A percentile compares a stretch with the other conserved stretches of the same genome.
phyloP scores from a whole-genome alignment of 2,888 invertebrate species.

The Autographa pulchrina region DNA sequence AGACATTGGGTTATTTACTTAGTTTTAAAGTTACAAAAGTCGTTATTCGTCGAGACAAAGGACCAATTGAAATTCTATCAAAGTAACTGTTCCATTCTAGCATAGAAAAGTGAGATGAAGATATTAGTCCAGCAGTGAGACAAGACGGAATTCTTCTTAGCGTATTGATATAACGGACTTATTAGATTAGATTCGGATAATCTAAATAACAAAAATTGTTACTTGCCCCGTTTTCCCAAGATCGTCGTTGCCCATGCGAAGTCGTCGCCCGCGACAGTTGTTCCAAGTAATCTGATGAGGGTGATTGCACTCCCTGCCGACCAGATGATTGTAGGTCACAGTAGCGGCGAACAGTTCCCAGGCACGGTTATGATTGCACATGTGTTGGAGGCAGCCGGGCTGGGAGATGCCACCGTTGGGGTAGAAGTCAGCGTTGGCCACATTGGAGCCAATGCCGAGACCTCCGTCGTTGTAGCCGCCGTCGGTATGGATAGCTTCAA shows the following conservation, averaged over 20 bases:
- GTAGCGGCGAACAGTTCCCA: constrained; percentile 73
- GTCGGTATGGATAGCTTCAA: constrained; percentile 73
- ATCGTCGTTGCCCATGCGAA: constrained; percentile 70
- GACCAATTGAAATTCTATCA: too few species aligned
- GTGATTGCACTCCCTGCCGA: constrained; percentile 64
- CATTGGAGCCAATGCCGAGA: constrained; percentile 79
- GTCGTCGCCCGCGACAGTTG: constrained; percentile 65
- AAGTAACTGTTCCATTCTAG: neutral
- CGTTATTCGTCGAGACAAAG: too few species aligned
- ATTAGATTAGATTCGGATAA: neutral
- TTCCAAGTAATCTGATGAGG: constrained; percentile 63
- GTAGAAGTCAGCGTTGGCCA: constrained; percentile 89
- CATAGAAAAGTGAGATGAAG: neutral
- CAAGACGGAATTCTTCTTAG: too few species aligned
- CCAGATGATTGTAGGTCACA: constrained; percentile 68
- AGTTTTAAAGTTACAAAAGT: too few species aligned
- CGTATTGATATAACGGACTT: too few species aligned
- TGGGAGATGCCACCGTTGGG: constrained; percentile 86
- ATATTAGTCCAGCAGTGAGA: too few species aligned
- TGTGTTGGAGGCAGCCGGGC: constrained; percentile 69
- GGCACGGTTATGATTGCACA: constrained; percentile 74
- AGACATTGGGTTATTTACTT: neutral
- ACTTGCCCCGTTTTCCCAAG: constrained; percentile 71
- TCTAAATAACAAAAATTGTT: neutral
- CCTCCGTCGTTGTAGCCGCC: constrained; percentile 68